phyloP scores from a whole-genome alignment of 2,797 vertebrate species.

The Fringilla coelebs region DNA sequence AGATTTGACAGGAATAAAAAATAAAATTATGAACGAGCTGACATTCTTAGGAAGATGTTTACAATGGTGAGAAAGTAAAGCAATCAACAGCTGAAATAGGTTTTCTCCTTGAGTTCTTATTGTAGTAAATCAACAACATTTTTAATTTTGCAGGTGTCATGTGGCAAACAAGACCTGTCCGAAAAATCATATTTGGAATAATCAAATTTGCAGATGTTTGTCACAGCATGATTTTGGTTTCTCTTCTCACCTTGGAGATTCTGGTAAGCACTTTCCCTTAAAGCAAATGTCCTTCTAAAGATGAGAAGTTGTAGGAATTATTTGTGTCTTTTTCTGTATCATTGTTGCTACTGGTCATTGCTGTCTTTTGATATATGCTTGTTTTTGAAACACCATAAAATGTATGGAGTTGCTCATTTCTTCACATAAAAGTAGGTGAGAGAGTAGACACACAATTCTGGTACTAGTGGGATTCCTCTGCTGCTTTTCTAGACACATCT shows the following conservation, averaged over 20 bases:
- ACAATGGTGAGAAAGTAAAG: background rate
- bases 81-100: background rate
- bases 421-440: background rate
- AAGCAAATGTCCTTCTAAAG: background rate
- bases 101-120: background rate
- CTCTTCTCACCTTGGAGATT: conserved; percentile 69
- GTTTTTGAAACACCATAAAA: background rate
- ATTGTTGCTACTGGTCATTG: background rate
- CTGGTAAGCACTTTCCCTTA: conserved; percentile 71
- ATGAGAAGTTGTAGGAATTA: background rate
- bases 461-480: background rate
- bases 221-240: conserved; percentile 76
- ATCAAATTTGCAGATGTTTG: conserved; percentile 83
- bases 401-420: background rate
- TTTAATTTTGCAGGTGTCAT: conserved; percentile 77
- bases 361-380: background rate
- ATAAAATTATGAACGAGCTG: background rate
- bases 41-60: background rate
- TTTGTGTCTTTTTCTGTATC: background rate
- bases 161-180: conserved; percentile 85
- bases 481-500: conserved; percentile 71
- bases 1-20: background rate
- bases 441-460: background rate
- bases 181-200: conserved; percentile 81
- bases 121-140: background rate